A percentile compares a stretch with the other conserved stretches of the same genome.
phyloP scores from a whole-genome alignment of 2,888 invertebrate species.

The Clitarchus hookeri region DNA sequence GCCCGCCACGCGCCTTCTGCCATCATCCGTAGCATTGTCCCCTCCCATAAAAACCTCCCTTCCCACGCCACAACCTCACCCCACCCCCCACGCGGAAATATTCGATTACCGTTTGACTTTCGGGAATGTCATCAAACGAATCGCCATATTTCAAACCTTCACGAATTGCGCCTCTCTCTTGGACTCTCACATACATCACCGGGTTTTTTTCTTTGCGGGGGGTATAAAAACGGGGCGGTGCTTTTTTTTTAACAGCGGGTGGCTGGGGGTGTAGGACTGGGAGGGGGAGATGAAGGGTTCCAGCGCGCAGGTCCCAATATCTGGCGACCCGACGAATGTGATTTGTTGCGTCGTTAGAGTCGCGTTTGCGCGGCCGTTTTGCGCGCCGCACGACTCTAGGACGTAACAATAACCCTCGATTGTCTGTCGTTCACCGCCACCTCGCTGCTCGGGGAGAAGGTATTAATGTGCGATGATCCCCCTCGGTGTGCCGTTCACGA shows the following conservation, averaged over 20 bases:
- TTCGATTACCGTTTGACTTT: neutral
- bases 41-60: too few species aligned
- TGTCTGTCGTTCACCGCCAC: neutral
- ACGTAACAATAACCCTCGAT: neutral
- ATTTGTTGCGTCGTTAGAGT: constrained; percentile 8
- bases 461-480: too few species aligned
- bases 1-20: neutral
- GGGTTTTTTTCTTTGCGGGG: neutral
- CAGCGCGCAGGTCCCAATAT: neutral
- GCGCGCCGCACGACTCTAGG: neutral
- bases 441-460: too few species aligned
- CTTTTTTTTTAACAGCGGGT: neutral
- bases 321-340: neutral
- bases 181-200: neutral
- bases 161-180: neutral
- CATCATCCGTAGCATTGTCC: neutral
- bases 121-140: neutral
- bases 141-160: neutral
- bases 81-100: neutral
- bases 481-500: too few species aligned
- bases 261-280: neutral
- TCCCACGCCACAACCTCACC: too few species aligned
- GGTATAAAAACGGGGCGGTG: neutral
- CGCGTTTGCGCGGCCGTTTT: neutral
- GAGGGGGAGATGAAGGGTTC: neutral